These are phyloP conservation scores for Pelmatolapia mariae DNA, from an alignment of 2,113 vertebrate genomes.

Conservation along the genomic window DNA sequence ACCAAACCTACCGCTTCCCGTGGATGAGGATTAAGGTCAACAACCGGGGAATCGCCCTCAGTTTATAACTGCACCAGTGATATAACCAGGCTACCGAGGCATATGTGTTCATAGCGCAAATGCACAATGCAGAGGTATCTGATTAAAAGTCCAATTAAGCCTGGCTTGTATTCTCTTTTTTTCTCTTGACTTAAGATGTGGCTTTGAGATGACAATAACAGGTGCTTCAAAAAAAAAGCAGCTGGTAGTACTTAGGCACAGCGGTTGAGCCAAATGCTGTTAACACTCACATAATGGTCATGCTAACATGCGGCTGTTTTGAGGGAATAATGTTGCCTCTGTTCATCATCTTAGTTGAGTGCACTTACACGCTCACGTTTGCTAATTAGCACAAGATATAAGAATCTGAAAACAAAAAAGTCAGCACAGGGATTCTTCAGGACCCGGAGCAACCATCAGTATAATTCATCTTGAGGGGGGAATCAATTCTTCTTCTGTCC, in stretches of 20 bases:
- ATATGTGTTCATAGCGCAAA: not conserved
- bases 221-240: not conserved
- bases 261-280: not conserved
- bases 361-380: not conserved
- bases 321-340: not conserved
- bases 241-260: not conserved
- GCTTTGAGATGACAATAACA: not conserved
- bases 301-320: not conserved
- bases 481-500: not conserved
- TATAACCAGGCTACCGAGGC: not conserved
- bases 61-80: not conserved
- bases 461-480: not conserved
- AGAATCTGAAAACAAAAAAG: not conserved
- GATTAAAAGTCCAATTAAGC: not conserved
- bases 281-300: not conserved
- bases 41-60: slow-evolving; percentile 27
- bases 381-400: not conserved
- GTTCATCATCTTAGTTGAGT: not conserved
- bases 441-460: not conserved
- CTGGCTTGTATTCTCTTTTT: not conserved
- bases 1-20: slow-evolving; percentile 18
- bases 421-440: not conserved
- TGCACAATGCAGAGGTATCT: not conserved
- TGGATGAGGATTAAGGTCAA: slow-evolving; percentile 58
- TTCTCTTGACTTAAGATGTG: not conserved